These are phyloP conservation scores for Cuculus canorus DNA, from an alignment of 2,797 vertebrate genomes.

Conservation along the genomic window DNA sequence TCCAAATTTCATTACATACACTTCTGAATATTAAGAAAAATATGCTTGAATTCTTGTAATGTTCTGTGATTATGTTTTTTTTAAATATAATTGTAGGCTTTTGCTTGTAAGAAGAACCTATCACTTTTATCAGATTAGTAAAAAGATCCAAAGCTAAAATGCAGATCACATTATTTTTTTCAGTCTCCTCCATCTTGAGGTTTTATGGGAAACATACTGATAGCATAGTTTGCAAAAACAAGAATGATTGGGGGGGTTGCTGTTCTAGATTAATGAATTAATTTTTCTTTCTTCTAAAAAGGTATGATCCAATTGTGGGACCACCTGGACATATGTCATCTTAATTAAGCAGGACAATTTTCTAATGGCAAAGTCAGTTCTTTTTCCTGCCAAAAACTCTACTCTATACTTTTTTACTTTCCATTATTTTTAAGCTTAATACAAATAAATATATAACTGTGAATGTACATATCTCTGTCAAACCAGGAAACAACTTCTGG, in stretches of 20 bases:
- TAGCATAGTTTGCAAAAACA: not conserved
- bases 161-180: not conserved
- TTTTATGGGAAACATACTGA: not conserved
- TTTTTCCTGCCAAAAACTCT: not conserved
- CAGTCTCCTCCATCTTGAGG: not conserved
- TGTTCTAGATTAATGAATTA: not conserved
- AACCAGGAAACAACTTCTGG: not conserved
- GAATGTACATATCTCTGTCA: not conserved
- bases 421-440: too few species aligned
- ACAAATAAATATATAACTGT: not conserved
- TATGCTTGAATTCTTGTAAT: not conserved
- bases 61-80: not conserved
- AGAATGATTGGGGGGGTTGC: too few species aligned
- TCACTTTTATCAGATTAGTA: not conserved
- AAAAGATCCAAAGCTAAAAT: not conserved
- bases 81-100: not conserved
- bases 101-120: not conserved
- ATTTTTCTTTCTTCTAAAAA: not conserved
- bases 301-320: not conserved
- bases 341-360: not conserved
- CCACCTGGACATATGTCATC: not conserved
- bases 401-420: not conserved
- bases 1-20: not conserved
- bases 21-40: not conserved
- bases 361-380: not conserved